Percentiles rank a stretch among this genome's conserved stretches.
phyloP scores from a whole-genome alignment of 2,888 invertebrate genomes.

The Ischnus inquisitorius region DNA sequence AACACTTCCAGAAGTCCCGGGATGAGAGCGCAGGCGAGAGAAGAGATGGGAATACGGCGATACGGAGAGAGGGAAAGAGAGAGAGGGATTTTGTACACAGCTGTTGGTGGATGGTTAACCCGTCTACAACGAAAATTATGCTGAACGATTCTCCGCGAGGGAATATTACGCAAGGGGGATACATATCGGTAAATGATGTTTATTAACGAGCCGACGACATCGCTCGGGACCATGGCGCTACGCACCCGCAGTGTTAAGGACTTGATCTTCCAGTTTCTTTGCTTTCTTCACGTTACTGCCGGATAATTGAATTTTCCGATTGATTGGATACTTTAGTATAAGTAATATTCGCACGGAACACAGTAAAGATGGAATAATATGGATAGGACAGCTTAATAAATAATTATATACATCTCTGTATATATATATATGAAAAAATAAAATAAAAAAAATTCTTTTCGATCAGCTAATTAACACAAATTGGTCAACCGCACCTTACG shows the following conservation, averaged over 20 bases:
- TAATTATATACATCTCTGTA: background rate
- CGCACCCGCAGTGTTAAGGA: background rate
- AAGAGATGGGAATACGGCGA: background rate
- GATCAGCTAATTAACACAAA: slow-evolving; percentile 49
- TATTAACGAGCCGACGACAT: slow-evolving; percentile 21
- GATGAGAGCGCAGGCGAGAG: slow-evolving; percentile 23
- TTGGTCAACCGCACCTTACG: slow-evolving; percentile 44
- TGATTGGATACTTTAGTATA: no score
- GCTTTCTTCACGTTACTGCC: background rate
- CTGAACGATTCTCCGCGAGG: slow-evolving; percentile 32
- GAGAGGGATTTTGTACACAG: background rate
- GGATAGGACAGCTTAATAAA: background rate
- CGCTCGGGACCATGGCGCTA: slow-evolving; percentile 1
- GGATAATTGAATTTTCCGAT: background rate
- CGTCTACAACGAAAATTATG: slow-evolving; percentile 47
- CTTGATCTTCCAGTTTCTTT: background rate
- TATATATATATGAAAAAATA: background rate
- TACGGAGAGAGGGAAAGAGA: background rate
- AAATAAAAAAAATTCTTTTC: slow-evolving; percentile 9
- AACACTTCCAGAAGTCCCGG: slow-evolving; percentile 1
- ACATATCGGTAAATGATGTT: slow-evolving; percentile 19
- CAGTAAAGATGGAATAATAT: background rate
- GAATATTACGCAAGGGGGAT: slow-evolving; percentile 8
- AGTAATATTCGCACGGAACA: background rate
- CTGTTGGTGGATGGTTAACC: slow-evolving; percentile 44